A percentile compares a stretch with the other conserved stretches of the same genome.
Evolutionary conservation across 2,888 invertebrate species (phyloP).

Genomic region (Zaprionus lineosus): DNA sequence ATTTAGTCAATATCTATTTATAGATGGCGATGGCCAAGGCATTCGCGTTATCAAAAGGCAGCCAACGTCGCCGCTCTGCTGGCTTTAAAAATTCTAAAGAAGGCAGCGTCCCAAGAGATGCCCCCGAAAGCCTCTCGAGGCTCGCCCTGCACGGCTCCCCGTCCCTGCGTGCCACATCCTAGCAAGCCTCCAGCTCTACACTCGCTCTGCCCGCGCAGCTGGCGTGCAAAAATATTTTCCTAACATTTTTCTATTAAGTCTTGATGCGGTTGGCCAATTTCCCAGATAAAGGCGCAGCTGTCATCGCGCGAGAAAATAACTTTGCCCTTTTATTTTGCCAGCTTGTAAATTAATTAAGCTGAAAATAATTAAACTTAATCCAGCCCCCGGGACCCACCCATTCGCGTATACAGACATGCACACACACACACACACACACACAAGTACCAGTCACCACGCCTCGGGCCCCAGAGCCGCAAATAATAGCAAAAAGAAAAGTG

Average conservation of each 20-base stretch:
- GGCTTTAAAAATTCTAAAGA: constrained; percentile 65
- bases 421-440: no score
- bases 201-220: neutral
- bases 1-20: constrained; percentile 39
- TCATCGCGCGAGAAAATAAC: constrained; percentile 49
- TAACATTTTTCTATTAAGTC: constrained; percentile 46
- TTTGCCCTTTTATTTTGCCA: constrained; percentile 33
- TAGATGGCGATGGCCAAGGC: constrained; percentile 48
- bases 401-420: no score
- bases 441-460: constrained; percentile 2
- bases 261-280: constrained; percentile 48
- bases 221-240: constrained; percentile 48
- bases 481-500: constrained; percentile 37
- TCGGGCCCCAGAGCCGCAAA: constrained; percentile 6
- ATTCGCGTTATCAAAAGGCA: constrained; percentile 54
- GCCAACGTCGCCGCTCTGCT: constrained; percentile 56
- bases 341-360: constrained; percentile 71
- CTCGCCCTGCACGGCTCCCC: neutral
- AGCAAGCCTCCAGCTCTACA: no score
- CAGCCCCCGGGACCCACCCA: constrained; percentile 19
- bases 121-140: constrained; percentile 2
- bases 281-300: constrained; percentile 57
- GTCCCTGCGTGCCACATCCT: neutral
- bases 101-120: constrained; percentile 51
- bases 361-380: constrained; percentile 71